Percentiles rank a stretch among this genome's conserved stretches.
Evolutionary conservation across 1,140 invertebrate genomes (phyloP).

Genomic region (Colletes gigas): DNA sequence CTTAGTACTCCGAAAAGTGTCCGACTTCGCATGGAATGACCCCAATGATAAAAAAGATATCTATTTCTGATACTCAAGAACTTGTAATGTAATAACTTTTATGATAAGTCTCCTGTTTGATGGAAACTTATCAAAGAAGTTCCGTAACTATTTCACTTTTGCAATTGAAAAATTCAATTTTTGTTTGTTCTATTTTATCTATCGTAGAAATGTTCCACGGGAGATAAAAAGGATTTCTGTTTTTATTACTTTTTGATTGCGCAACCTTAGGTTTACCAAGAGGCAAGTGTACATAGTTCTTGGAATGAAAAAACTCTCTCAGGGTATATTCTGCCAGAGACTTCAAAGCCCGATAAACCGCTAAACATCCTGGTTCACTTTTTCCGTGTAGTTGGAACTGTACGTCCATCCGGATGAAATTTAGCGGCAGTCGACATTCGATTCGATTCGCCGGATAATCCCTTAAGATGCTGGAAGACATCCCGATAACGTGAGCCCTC

Average conservation of each 20-base stretch:
- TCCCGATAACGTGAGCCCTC: slow-evolving; percentile 15
- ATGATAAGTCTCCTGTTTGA: too few relatives aligned
- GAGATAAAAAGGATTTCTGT: neutral
- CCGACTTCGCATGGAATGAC: too few relatives aligned
- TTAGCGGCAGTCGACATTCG: slow-evolving; percentile 26
- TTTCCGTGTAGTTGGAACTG: slow-evolving; percentile 11
- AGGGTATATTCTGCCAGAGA: slow-evolving; percentile 26
- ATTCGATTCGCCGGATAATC: slow-evolving; percentile 53
- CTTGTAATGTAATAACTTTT: too few relatives aligned
- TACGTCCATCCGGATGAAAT: slow-evolving; percentile 36
- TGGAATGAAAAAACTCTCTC: slow-evolving; percentile 10
- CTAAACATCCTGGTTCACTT: slow-evolving; percentile 19
- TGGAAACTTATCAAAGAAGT: too few relatives aligned
- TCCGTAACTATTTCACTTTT: too few relatives aligned
- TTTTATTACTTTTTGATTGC: slow-evolving; percentile 35
- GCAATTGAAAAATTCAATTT: too few relatives aligned
- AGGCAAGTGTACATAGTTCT: neutral
- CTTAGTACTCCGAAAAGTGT: too few relatives aligned
- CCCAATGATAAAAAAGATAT: too few relatives aligned
- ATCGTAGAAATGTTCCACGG: too few relatives aligned
- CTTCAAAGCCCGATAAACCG: slow-evolving; percentile 16
- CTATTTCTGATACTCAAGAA: too few relatives aligned
- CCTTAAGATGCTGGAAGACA: slow-evolving; percentile 42
- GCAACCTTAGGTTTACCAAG: slow-evolving; percentile 16
- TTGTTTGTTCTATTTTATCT: too few relatives aligned